Base-by-base conservation (phyloP, 2,113 vertebrate species). In the Chaenocephalus aceratus region DNA sequence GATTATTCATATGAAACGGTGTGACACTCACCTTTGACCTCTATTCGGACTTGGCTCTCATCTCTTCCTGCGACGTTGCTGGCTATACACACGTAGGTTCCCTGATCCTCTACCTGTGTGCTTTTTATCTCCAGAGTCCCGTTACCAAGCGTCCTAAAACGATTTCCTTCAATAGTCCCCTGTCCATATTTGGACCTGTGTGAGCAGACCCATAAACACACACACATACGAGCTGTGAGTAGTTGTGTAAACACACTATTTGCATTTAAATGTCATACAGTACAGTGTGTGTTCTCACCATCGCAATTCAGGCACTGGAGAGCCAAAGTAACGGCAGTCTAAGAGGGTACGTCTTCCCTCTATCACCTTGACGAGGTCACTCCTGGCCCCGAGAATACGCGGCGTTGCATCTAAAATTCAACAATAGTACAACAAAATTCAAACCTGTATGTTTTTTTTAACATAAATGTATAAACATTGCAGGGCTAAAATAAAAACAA, bases 171-270 rank as follows among this genome's bases (percentile, higher is more conserved):
- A 79, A 98, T 93, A 11, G 94, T 96, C 71, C 97, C 97, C 72
- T 97, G 96, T 76, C 97, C 98, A 1, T 97, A 97, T 95, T 97
- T 99, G 93, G 98, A 97, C 98, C 98, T 99, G 74, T 61, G 63
- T 58, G 52, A 58, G 52, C 14, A 76, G n/a, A 54, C 5, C 10
- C 34, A 54, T 4, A 26, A 23, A 44, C 30, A 79, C 10, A 69
- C 10, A 69, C 18, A 75, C 58, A 82, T 6, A 71, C 13, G 41
- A 5, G 62, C 10, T 7, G 26, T 51, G 12, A 64, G 34, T 4
- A 44, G 2, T 49, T 60, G 41, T 68, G 15, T 71, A 18, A 74
- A 26, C 16, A n/a, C 8, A n/a, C 3, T 18, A 10, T 52, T 11
- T 11, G 21, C 18, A 66, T 11, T 16, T 8, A 54, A 72, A 9